Evolutionary conservation across 2,113 vertebrate species (phyloP).

Genomic region (Mus pahari): DNA sequence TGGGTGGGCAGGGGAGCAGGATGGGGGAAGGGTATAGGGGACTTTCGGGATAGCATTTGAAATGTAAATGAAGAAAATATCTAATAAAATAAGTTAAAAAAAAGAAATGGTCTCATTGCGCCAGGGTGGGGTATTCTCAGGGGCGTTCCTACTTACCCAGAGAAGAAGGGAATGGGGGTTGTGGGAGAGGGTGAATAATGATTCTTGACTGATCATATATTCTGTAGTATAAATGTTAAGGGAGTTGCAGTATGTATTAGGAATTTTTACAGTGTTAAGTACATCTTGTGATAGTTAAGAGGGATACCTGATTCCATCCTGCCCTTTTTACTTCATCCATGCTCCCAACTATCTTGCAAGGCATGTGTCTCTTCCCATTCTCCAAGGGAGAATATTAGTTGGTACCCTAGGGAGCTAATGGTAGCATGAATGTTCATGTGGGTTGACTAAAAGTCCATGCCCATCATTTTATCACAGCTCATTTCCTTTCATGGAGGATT

Average conservation of each 20-base stretch:
- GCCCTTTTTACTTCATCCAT: not conserved
- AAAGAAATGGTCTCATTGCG: not conserved
- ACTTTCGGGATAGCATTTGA: no score
- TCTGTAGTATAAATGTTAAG: not conserved
- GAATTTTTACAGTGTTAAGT: not conserved
- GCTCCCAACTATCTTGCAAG: not conserved
- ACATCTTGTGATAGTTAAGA: not conserved
- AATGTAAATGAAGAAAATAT: no score
- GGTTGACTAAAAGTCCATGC: not conserved
- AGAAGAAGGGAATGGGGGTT: no score
- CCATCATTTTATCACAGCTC: not conserved
- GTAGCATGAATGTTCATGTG: not conserved
- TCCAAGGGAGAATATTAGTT: not conserved
- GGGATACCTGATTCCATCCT: fast-evolving
- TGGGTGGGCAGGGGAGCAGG: no score
- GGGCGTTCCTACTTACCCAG: no score
- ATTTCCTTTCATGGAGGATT: not conserved
- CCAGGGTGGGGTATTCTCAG: no score
- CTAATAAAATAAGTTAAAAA: no score
- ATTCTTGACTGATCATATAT: not conserved
- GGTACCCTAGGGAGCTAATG: not conserved
- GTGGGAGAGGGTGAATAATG: not conserved
- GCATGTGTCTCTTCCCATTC: not conserved
- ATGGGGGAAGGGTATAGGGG: no score
- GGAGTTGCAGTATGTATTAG: not conserved